Conservation (phyloP, 1,140 invertebrate genomes). For the Neocloeon triangulifer region DNA sequence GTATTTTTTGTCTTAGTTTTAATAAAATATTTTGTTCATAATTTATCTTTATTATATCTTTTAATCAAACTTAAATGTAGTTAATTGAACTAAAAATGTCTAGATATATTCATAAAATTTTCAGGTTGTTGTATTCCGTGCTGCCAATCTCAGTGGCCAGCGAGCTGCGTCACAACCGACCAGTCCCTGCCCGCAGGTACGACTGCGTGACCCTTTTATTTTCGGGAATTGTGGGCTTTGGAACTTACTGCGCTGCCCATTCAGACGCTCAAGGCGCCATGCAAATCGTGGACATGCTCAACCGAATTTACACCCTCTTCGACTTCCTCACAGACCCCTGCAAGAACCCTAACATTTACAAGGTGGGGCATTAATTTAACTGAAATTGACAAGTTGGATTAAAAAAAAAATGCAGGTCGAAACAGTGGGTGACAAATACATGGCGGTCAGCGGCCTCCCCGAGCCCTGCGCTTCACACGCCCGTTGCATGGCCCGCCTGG, state of each 20-base stretch:
- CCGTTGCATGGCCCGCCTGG: constrained; percentile 74
- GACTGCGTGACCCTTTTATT: constrained; percentile 79
- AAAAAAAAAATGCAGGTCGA: too few relatives aligned
- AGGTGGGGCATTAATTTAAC: constrained; percentile 43
- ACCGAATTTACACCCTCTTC: constrained; percentile 75
- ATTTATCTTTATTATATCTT: too few relatives aligned
- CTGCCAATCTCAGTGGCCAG: constrained; percentile 81
- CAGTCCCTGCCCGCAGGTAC: constrained; percentile 66
- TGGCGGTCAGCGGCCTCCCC: constrained; percentile 93
- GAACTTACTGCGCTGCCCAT: constrained; percentile 62
- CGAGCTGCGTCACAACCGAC: constrained; percentile 70
- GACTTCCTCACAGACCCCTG: constrained; percentile 79
- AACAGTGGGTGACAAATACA: constrained; percentile 98
- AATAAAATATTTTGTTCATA: too few relatives aligned
- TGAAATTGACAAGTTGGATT: too few relatives aligned
- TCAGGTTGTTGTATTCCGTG: constrained; percentile 82
- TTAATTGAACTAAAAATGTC: too few relatives aligned
- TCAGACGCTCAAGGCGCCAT: constrained; percentile 66
- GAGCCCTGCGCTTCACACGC: constrained; percentile 80
- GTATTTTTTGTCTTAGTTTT: too few relatives aligned
- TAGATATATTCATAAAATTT: too few relatives aligned
- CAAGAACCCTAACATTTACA: constrained; percentile 81
- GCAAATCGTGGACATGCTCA: constrained; percentile 81
- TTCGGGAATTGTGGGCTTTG: constrained; percentile 84
- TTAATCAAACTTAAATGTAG: too few relatives aligned